Conservation (phyloP, 2,888 invertebrate genomes). For the Fragum sueziense region DNA sequence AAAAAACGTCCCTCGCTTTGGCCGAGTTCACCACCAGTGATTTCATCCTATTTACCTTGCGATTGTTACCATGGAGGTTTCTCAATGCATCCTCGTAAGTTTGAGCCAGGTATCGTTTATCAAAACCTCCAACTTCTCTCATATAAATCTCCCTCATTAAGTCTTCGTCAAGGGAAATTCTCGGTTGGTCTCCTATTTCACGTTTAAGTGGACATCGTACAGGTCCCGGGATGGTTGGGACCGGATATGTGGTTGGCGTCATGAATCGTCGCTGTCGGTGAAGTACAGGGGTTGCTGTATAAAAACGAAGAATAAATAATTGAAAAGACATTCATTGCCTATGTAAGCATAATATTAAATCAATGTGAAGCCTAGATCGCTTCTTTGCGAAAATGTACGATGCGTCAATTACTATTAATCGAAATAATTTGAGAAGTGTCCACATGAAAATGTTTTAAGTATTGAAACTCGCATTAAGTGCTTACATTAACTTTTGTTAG, state of each 20-base stretch:
- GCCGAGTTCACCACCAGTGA: too few relatives aligned
- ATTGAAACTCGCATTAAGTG: too few relatives aligned
- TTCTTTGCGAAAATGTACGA: too few relatives aligned
- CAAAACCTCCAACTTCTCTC: constrained; percentile 29
- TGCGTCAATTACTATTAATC: too few relatives aligned
- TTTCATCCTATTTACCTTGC: too few relatives aligned
- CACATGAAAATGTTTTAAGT: too few relatives aligned
- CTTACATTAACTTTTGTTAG: too few relatives aligned
- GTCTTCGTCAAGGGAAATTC: constrained; percentile 34
- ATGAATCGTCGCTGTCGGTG: constrained; percentile 10
- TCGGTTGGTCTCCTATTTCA: constrained; percentile 15
- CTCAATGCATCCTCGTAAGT: constrained; percentile 23
- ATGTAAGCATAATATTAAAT: too few relatives aligned
- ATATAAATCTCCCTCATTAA: constrained; percentile 39
- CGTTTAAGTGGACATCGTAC: constrained; percentile 47
- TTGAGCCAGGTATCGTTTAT: constrained; percentile 10
- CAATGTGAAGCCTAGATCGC: too few relatives aligned
- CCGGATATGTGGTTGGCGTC: constrained; percentile 21
- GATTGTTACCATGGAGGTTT: constrained; percentile 6
- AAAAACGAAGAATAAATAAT: not conserved
- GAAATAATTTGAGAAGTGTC: too few relatives aligned
- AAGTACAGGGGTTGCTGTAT: not conserved
- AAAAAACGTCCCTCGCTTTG: too few relatives aligned
- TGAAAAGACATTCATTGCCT: too few relatives aligned
- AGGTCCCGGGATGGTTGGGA: constrained; percentile 13